phyloP scores from a whole-genome alignment of 1,140 invertebrate genomes.

The Muscidifurax raptorellus region DNA sequence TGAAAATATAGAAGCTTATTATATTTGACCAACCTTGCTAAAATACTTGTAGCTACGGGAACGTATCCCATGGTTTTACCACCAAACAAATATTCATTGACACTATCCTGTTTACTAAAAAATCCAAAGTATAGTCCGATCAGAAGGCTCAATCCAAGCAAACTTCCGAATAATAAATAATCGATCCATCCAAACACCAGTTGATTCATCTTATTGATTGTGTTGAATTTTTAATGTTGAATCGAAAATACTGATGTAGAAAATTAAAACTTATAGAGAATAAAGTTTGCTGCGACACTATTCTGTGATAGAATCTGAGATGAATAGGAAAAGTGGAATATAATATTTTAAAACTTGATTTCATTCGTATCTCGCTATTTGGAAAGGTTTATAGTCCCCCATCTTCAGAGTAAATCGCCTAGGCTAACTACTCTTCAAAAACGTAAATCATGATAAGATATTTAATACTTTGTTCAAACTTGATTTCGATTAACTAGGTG shows the following conservation, averaged over 20 bases:
- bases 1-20: background rate
- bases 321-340: background rate
- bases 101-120: constrained; percentile 85
- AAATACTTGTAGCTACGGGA: constrained; percentile 87
- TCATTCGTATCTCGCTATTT: background rate
- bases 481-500: no score
- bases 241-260: background rate
- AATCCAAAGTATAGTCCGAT: constrained; percentile 90
- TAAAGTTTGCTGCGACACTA: no score
- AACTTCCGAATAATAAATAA: constrained; percentile 81
- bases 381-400: background rate
- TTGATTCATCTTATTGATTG: constrained; percentile 31
- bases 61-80: constrained; percentile 87
- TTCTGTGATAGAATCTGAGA: background rate
- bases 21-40: constrained; percentile 79
- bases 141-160: constrained; percentile 81
- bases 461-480: background rate
- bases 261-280: background rate
- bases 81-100: constrained; percentile 87
- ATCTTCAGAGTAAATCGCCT: no score
- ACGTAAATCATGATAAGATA: background rate
- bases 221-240: background rate
- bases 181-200: constrained; percentile 76
- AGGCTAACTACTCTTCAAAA: no score
- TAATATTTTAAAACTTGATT: background rate